Percentiles rank a stretch among this genome's conserved stretches.
phyloP scores from a whole-genome alignment of 2,113 vertebrate species.

The Lichenostomus cassidix region DNA sequence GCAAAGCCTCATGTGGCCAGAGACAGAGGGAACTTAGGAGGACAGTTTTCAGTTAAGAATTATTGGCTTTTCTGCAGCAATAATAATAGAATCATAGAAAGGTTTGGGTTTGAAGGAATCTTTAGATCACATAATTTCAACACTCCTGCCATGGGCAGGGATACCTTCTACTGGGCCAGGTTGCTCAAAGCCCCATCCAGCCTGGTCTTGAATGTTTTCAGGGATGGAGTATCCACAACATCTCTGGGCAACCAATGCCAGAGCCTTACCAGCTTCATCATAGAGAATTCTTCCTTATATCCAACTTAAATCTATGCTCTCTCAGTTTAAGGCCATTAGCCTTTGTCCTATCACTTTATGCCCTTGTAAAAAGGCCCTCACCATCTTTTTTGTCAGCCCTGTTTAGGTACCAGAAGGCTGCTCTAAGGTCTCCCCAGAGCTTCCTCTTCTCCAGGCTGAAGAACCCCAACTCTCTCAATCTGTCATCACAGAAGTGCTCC shows the following conservation, averaged over 20 bases:
- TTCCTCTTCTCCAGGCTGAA: background rate
- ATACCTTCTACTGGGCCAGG: background rate
- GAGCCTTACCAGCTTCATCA: background rate
- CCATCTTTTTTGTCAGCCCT: background rate
- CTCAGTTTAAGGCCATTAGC: background rate
- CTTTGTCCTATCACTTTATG: background rate
- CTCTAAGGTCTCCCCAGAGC: background rate
- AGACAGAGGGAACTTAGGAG: background rate
- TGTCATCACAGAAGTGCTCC: background rate
- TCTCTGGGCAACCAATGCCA: background rate
- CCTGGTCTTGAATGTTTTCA: fast-evolving
- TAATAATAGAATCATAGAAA: background rate
- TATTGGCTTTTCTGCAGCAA: background rate
- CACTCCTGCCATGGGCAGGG: background rate
- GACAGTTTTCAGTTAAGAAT: background rate
- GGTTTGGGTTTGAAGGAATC: background rate
- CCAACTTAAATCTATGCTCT: fast-evolving
- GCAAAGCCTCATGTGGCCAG: background rate
- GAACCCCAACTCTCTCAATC: background rate
- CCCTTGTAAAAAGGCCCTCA: background rate
- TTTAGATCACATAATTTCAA: background rate
- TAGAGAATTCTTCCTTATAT: background rate
- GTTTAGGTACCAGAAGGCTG: background rate
- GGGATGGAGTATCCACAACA: background rate
- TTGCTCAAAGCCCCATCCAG: background rate